phyloP scores from a whole-genome alignment of 1,140 invertebrate genomes.

The Magallana gigas region DNA sequence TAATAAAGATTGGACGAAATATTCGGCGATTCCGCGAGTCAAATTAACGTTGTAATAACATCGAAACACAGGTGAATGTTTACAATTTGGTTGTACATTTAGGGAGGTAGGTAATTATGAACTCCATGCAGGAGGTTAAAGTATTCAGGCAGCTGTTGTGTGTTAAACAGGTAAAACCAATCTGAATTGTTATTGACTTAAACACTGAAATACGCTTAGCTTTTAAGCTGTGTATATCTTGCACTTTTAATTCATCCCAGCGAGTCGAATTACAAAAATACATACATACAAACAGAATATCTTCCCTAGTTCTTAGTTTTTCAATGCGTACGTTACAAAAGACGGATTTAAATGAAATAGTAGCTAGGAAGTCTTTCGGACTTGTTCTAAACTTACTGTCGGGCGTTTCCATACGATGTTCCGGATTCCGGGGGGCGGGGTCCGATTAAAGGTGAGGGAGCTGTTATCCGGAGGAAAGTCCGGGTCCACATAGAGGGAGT shows the following conservation, averaged over 20 bases:
- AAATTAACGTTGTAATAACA: slow-evolving; percentile 1
- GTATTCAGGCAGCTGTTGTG: slow-evolving; percentile 25
- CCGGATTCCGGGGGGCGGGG: slow-evolving; percentile 29
- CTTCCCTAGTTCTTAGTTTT: background rate
- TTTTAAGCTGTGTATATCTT: background rate
- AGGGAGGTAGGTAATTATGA: slow-evolving; percentile 8
- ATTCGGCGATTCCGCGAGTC: background rate
- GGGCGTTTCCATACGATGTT: slow-evolving; percentile 64
- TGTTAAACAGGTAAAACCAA: slow-evolving; percentile 28
- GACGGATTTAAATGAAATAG: background rate
- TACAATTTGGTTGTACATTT: slow-evolving; percentile 13
- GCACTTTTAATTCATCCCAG: background rate
- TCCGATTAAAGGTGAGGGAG: slow-evolving; percentile 56
- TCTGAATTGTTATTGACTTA: slow-evolving; percentile 25
- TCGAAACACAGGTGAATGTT: slow-evolving; percentile 23
- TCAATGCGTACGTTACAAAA: background rate
- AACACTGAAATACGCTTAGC: slow-evolving; percentile 18
- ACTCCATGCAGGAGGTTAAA: background rate
- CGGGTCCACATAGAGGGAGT: slow-evolving; percentile 58
- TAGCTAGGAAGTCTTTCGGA: background rate
- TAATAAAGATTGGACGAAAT: background rate
- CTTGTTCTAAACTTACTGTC: slow-evolving; percentile 51
- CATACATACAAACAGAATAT: too few relatives aligned
- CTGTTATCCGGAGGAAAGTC: slow-evolving; percentile 60
- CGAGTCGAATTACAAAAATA: background rate